A percentile compares a stretch with the other conserved stretches of the same genome.
These are phyloP conservation scores for Mionectes macconnelli DNA, from an alignment of 2,113 vertebrate genomes.

Conservation along the genomic window DNA sequence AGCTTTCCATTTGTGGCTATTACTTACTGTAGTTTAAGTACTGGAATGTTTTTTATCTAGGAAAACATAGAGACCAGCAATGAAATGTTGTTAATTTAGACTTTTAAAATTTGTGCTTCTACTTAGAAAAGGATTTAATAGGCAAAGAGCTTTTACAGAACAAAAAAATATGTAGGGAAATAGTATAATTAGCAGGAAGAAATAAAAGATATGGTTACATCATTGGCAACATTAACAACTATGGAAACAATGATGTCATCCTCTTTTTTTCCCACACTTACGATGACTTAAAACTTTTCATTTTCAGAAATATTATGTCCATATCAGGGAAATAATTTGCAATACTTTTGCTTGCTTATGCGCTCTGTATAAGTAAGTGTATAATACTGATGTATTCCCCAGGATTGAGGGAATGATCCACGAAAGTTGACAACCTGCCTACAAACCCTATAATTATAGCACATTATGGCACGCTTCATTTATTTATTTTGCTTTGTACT, in stretches of 20 bases:
- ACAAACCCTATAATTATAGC: neutral
- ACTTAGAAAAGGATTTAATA: constrained; percentile 21
- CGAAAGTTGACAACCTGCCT: neutral
- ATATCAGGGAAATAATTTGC: neutral
- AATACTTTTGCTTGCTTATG: neutral
- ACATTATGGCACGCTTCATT: neutral
- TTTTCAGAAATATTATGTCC: neutral
- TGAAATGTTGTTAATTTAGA: neutral
- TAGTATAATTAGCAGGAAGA: constrained; percentile 47
- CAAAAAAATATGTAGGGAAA: constrained; percentile 5
- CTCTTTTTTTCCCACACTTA: neutral
- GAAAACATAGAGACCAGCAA: neutral
- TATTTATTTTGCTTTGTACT: neutral
- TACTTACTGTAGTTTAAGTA: neutral
- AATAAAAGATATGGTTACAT: neutral
- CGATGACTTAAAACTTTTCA: neutral
- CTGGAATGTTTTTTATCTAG: neutral
- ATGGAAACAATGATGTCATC: constrained; percentile 26
- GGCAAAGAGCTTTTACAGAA: constrained; percentile 10
- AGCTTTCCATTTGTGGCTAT: neutral
- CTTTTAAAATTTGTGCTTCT: constrained; percentile 17
- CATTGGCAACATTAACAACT: constrained; percentile 34
- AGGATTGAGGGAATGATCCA: neutral
- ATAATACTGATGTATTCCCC: neutral
- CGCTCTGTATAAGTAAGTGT: neutral